Percentiles rank a stretch among this genome's conserved stretches.
Conservation (phyloP, 2,888 invertebrate species). For the Ophioninae sp. region DNA sequence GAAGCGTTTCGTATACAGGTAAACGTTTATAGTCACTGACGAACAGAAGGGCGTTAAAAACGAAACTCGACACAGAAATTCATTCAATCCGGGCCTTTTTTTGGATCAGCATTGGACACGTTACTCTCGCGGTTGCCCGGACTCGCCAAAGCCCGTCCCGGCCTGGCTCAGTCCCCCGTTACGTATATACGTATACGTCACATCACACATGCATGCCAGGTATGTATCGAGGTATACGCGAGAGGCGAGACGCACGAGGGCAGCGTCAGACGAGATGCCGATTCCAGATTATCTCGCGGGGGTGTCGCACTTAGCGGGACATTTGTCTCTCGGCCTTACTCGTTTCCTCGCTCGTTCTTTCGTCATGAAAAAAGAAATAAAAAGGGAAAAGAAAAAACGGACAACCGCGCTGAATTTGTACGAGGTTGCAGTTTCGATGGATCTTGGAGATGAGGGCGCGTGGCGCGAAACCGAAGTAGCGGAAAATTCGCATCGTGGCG, state of each 20-base stretch:
- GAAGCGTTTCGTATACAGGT: constrained; percentile 2
- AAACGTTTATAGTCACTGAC: constrained; percentile 55
- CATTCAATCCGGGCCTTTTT: background rate
- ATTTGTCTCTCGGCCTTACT: constrained; percentile 70
- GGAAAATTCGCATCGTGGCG: background rate
- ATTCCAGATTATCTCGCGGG: constrained; percentile 73
- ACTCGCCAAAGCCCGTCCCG: constrained; percentile 59
- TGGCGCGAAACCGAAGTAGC: constrained; percentile 11
- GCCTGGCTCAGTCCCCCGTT: constrained; percentile 32
- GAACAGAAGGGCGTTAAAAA: constrained; percentile 9
- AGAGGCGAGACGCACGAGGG: background rate
- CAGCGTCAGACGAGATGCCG: constrained; percentile 70
- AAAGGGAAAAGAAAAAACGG: background rate
- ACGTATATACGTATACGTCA: background rate
- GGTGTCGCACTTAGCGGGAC: constrained; percentile 74
- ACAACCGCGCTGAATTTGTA: background rate
- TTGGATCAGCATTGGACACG: background rate
- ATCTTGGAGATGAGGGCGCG: constrained; percentile 34
- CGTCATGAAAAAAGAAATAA: constrained; percentile 35
- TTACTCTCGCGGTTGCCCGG: constrained; percentile 30
- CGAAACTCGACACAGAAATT: background rate
- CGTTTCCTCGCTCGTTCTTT: constrained; percentile 48
- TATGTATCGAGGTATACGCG: background rate
- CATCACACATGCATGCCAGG: background rate
- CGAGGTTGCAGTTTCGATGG: constrained; percentile 38